Percentiles rank a stretch among this genome's conserved stretches.
These are phyloP conservation scores for Chaetodon trifasciatus DNA, from an alignment of 2,797 vertebrate genomes.

Conservation along the genomic window DNA sequence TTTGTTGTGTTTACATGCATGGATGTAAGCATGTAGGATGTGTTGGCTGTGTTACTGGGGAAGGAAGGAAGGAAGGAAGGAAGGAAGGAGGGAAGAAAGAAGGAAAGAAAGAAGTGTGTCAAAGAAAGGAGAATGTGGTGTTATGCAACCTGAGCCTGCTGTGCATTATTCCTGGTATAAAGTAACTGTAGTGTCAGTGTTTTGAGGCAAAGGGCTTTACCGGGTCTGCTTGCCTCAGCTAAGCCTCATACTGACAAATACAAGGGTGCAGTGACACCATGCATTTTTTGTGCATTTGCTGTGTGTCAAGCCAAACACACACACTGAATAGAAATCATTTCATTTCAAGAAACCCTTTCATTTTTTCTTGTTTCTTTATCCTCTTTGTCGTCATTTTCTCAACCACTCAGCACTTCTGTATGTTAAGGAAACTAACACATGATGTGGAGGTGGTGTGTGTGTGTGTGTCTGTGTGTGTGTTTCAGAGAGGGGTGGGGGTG, in stretches of 20 bases:
- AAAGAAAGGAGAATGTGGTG: conserved; percentile 26
- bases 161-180: conserved; percentile 45
- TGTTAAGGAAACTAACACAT: neutral
- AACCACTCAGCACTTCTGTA: neutral
- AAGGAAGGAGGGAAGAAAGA: neutral
- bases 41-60: neutral
- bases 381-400: neutral
- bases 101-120: neutral
- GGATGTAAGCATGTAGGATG: conserved; percentile 3
- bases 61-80: conserved; percentile 1
- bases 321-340: neutral
- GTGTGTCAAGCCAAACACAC: neutral
- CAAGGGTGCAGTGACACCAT: conserved; percentile 2
- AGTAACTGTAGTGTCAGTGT: conserved; percentile 63
- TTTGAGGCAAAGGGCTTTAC: conserved; percentile 55
- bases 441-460: neutral
- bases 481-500: neutral
- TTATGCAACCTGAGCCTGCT: conserved; percentile 63
- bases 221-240: conserved; percentile 55
- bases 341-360: neutral
- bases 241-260: conserved; percentile 38
- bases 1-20: conserved; percentile 28
- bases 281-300: conserved; percentile 30
- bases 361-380: neutral
- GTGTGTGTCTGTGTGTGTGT: conserved; percentile 7